Percentiles rank a stretch among this genome's conserved stretches.
These are phyloP conservation scores for Synergus japonicus DNA, from an alignment of 2,888 invertebrate genomes.

Conservation along the genomic window DNA sequence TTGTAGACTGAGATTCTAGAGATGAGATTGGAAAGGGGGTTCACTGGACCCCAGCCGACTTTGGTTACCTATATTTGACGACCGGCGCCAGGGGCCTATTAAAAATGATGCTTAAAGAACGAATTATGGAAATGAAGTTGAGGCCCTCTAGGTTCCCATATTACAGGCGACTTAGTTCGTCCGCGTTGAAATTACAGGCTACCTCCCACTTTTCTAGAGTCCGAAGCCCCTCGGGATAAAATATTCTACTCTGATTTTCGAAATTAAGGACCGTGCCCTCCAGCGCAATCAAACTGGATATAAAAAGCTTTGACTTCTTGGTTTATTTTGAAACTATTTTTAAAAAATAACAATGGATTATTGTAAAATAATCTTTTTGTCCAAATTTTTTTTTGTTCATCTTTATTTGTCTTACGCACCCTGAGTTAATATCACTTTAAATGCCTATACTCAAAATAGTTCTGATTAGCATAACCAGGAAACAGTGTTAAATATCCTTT, in stretches of 20 bases:
- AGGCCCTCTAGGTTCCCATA: slow-evolving; percentile 66
- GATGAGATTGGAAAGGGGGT: slow-evolving; percentile 41
- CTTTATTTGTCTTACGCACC: background rate
- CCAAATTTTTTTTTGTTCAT: background rate
- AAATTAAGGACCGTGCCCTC: slow-evolving; percentile 53
- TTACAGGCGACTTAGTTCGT: slow-evolving; percentile 68
- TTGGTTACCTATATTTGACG: slow-evolving; percentile 41
- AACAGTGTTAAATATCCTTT: too few species aligned
- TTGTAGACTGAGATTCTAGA: slow-evolving; percentile 53
- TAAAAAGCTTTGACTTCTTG: background rate
- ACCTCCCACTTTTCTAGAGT: slow-evolving; percentile 56
- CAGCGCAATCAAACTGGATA: background rate
- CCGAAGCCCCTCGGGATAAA: slow-evolving; percentile 55
- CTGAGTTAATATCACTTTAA: background rate
- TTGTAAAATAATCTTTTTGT: too few species aligned
- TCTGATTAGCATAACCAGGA: too few species aligned
- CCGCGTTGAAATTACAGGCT: slow-evolving; percentile 75
- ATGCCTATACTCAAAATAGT: background rate
- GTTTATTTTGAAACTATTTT: background rate
- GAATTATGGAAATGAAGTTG: slow-evolving; percentile 75
- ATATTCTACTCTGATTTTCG: slow-evolving; percentile 71
- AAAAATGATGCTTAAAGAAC: slow-evolving; percentile 74
- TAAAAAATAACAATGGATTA: background rate
- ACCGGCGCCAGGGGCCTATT: slow-evolving; percentile 75
- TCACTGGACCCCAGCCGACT: slow-evolving; percentile 45